Evolutionary conservation across 2,888 invertebrate genomes (phyloP).

Genomic region (Teleogryllus oceanicus): DNA sequence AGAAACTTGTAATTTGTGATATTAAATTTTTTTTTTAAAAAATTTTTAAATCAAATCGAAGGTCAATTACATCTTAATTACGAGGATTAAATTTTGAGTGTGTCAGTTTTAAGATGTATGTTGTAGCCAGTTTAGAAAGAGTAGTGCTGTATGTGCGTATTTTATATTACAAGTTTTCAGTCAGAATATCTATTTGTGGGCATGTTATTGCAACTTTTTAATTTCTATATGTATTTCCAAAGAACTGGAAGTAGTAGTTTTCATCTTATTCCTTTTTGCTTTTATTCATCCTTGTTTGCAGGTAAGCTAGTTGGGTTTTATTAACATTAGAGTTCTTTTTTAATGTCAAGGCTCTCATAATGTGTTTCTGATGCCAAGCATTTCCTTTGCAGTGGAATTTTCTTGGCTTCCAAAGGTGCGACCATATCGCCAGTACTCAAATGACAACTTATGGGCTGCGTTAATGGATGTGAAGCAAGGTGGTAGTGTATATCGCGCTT

Average conservation of each 20-base stretch:
- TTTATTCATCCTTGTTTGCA: background rate
- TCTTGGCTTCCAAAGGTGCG: conserved; percentile 35
- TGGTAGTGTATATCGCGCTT: conserved; percentile 60
- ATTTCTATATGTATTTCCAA: background rate
- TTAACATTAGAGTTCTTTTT: background rate
- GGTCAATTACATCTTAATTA: no score
- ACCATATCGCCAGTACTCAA: conserved; percentile 49
- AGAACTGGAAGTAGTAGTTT: background rate
- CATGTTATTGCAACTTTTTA: no score
- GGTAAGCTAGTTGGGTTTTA: conserved; percentile 18
- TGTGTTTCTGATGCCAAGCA: conserved; percentile 19
- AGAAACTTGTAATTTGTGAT: no score
- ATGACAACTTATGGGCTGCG: conserved; percentile 57
- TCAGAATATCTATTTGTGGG: no score
- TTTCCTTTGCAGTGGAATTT: conserved; percentile 25
- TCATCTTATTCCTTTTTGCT: background rate
- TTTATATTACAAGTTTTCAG: no score
- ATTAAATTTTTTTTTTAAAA: no score
- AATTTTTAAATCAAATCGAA: no score
- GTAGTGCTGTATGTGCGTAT: no score
- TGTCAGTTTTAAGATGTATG: no score
- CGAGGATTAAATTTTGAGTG: no score
- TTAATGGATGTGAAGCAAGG: conserved; percentile 59
- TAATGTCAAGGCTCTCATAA: background rate
- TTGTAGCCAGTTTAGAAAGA: no score